phyloP scores from a whole-genome alignment of 2,797 vertebrate genomes.

The Odontamblyopus lacepedii region DNA sequence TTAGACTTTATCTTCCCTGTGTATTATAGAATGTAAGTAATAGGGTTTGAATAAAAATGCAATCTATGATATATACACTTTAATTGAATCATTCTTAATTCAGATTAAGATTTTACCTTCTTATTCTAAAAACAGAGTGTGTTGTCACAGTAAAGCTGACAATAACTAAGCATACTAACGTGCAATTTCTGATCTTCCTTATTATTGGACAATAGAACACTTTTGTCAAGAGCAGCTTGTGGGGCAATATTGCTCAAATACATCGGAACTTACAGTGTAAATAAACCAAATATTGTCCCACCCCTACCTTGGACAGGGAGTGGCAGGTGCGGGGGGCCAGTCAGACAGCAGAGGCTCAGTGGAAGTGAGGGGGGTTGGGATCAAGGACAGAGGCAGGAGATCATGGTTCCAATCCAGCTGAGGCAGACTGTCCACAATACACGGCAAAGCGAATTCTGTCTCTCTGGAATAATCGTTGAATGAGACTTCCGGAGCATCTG shows the following conservation, averaged over 20 bases:
- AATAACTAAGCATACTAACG: no score
- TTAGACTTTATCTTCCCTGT: no score
- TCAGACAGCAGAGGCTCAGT: constrained; percentile 88
- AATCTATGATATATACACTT: neutral
- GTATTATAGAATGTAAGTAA: neutral
- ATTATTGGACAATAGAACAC: no score
- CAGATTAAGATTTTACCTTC: no score
- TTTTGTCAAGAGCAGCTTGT: no score
- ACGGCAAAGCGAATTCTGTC: constrained; percentile 92
- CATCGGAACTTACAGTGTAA: neutral
- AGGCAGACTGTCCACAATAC: constrained; percentile 91
- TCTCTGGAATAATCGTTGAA: constrained; percentile 94
- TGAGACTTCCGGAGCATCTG: constrained; percentile 88
- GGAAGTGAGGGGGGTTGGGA: constrained; percentile 90
- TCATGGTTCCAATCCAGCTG: constrained; percentile 97
- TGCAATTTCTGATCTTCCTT: no score
- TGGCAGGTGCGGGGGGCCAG: constrained; percentile 83
- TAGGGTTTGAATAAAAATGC: neutral
- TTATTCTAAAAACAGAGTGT: no score
- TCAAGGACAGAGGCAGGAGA: constrained; percentile 90
- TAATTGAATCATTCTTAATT: no score
- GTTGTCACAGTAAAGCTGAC: no score
- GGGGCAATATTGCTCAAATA: neutral
- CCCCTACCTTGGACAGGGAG: constrained; percentile 87
- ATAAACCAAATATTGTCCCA: no score